Percentiles rank a stretch among this genome's conserved stretches.
These are phyloP conservation scores for Drosophila funebris DNA, from an alignment of 1,140 invertebrate genomes.

Conservation along the genomic window DNA sequence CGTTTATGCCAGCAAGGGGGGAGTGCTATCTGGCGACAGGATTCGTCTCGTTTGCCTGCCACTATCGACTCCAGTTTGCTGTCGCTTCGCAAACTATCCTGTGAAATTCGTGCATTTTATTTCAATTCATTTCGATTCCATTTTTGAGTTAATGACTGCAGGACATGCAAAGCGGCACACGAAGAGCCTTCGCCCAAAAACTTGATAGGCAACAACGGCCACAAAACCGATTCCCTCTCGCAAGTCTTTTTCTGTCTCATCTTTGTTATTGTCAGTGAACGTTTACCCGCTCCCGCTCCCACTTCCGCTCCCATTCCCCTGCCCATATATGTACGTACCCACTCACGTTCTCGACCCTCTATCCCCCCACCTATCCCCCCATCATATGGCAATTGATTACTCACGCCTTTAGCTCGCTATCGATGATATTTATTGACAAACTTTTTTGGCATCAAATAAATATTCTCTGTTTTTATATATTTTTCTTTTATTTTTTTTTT, in stretches of 20 bases:
- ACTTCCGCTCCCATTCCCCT: background rate
- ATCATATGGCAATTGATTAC: slow-evolving; percentile 36
- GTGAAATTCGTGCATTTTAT: slow-evolving; percentile 70
- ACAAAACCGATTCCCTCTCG: background rate
- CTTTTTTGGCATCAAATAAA: slow-evolving; percentile 60
- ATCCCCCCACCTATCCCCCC: background rate
- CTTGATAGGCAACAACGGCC: background rate
- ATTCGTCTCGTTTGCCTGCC: slow-evolving; percentile 28
- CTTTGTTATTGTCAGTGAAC: slow-evolving; percentile 28
- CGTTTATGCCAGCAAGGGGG: background rate
- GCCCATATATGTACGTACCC: too few relatives aligned
- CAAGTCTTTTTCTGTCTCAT: background rate
- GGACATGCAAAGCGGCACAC: slow-evolving; percentile 68
- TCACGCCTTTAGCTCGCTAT: slow-evolving; percentile 45
- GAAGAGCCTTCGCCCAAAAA: slow-evolving; percentile 11
- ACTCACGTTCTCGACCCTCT: background rate
- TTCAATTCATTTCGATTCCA: slow-evolving; percentile 76
- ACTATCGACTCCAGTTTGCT: slow-evolving; percentile 2
- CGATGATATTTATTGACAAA: slow-evolving; percentile 73
- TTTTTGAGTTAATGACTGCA: slow-evolving; percentile 73
- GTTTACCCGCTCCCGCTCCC: too few relatives aligned
- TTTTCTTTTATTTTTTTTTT: slow-evolving; percentile 20
- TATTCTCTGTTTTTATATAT: slow-evolving; percentile 48
- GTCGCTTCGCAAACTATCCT: slow-evolving; percentile 28
- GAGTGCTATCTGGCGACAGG: slow-evolving; percentile 35